phyloP scores from a whole-genome alignment of 2,888 invertebrate species.

The Carterocephalus palaemon region DNA sequence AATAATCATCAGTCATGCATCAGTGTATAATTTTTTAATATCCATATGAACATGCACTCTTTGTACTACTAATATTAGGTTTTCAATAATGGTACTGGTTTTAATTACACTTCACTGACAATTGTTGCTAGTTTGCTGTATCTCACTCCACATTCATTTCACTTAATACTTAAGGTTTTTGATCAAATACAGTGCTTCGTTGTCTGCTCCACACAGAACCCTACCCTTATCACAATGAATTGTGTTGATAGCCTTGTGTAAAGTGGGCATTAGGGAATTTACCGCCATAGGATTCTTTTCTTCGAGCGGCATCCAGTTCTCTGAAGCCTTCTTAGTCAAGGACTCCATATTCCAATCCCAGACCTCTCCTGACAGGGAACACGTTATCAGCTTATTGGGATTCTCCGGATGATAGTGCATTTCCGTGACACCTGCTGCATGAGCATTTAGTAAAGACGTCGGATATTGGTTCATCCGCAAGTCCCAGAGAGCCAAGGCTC shows the following conservation, averaged over 20 bases:
- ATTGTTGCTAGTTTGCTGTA: too few species aligned
- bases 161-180: conserved; percentile 78
- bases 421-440: conserved; percentile 87
- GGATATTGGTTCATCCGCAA: conserved; percentile 90
- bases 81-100: too few species aligned
- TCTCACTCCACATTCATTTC: too few species aligned
- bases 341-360: conserved; percentile 92
- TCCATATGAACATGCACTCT: too few species aligned
- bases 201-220: conserved; percentile 90
- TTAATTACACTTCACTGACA: too few species aligned
- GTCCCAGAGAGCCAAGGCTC: conserved; percentile 93
- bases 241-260: conserved; percentile 89
- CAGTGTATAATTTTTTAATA: too few species aligned
- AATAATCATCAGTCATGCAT: too few species aligned
- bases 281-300: conserved; percentile 84
- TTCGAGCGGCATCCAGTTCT: conserved; percentile 83
- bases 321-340: conserved; percentile 61
- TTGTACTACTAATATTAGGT: too few species aligned
- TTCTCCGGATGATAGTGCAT: conserved; percentile 91
- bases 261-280: conserved; percentile 84
- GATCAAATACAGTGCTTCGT: conserved; percentile 91
- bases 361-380: conserved; percentile 89
- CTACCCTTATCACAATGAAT: conserved; percentile 87
- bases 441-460: conserved; percentile 88
- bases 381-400: conserved; percentile 90